A percentile compares a stretch with the other conserved stretches of the same genome.
phyloP scores from a whole-genome alignment of 1,140 invertebrate genomes.

The Pinna nobilis region DNA sequence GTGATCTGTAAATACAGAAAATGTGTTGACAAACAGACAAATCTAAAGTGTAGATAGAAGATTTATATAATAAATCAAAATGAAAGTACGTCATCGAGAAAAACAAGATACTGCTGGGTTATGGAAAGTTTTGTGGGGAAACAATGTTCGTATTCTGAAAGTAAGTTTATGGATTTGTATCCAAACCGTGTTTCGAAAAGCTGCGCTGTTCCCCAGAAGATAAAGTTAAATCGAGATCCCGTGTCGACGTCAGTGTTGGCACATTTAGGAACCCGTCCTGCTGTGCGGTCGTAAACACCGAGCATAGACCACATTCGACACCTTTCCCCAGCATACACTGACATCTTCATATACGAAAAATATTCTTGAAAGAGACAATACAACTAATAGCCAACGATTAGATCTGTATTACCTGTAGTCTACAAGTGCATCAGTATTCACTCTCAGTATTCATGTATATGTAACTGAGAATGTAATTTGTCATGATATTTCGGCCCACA shows the following conservation, averaged over 20 bases:
- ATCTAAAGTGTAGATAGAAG: not conserved
- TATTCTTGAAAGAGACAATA: too few relatives aligned
- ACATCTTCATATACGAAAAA: too few relatives aligned
- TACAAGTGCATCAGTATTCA: not conserved
- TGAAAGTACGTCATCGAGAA: not conserved
- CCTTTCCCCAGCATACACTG: too few relatives aligned
- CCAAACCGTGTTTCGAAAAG: not conserved
- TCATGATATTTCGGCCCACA: not conserved
- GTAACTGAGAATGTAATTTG: not conserved
- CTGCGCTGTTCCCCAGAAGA: too few relatives aligned
- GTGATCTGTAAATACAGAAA: slow-evolving; percentile 6
- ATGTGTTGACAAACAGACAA: too few relatives aligned
- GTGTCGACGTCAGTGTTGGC: too few relatives aligned
- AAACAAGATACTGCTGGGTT: not conserved
- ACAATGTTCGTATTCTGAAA: not conserved
- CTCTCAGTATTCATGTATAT: not conserved
- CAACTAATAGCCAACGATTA: too few relatives aligned
- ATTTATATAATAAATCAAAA: not conserved
- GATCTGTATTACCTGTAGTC: too few relatives aligned
- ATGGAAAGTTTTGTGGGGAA: not conserved
- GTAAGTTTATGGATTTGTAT: not conserved
- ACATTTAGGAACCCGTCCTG: too few relatives aligned
- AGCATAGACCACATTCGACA: too few relatives aligned
- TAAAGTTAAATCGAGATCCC: too few relatives aligned
- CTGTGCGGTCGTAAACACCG: too few relatives aligned